Evolutionary conservation across 2,113 vertebrate species (phyloP), one percentile per base, ranked within the genome.

Genomic region (Thalassoma bifasciatum): DNA sequence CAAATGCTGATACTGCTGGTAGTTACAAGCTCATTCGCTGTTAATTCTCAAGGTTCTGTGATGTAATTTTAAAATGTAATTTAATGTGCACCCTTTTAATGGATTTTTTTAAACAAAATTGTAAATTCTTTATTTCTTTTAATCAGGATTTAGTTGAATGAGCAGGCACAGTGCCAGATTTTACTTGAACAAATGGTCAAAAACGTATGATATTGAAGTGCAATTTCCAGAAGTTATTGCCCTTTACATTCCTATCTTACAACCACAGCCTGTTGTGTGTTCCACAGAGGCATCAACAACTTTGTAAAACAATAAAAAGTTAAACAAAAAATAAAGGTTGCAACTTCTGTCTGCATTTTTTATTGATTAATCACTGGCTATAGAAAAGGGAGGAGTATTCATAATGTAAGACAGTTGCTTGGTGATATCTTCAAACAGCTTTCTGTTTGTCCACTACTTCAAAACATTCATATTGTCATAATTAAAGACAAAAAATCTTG

Each of bases 151-250:
- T n/a, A 1, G 53, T 5, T 56, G 4, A 37, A 26, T 71, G 26
- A 38, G 30, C 30, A 4, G 3, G 30, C 30, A 30, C 30, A 60
- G 24, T 65, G 22, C 37, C 49, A 21, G 54, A 23, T 50, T 42
- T 56, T 62, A 56, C 17, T 34, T 54, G 16, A 74, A 70, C 70
- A 58, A 66, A 71, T 34, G 40, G 21, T 14, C 26, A 17, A 22
- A 58, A 52, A 42, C 46, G 46, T 17, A 22, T 2, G 16, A 4
- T 63, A 47, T 63, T 30, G 3, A 30, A 30, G 3, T 30, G 6
- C 30, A 52, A 53, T 52, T 42, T n/a, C 23, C 49, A 0, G 6
- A 63, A 26, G 37, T 69, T 9, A 50, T 63, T 59, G 5, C 8
- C 11, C 37, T 22, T 7, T 14, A 8, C 14, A 10, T 8, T 34